phyloP scores from a whole-genome alignment of 2,888 invertebrate species.

The Cerceris ruficornis region DNA sequence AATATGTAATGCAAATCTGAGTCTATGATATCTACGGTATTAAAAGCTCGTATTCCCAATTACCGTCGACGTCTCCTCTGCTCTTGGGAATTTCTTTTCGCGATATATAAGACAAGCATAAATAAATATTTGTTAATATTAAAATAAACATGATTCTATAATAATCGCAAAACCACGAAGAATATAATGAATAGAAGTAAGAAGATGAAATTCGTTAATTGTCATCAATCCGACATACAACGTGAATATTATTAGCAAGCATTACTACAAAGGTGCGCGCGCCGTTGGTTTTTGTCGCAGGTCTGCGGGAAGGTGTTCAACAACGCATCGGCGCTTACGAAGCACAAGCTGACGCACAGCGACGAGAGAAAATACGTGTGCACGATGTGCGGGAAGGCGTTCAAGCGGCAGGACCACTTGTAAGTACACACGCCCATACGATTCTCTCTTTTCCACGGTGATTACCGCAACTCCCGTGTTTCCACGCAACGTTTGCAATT shows the following conservation, averaged over 20 bases:
- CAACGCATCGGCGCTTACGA: conserved; percentile 97
- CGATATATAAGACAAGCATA: no score
- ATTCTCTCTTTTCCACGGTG: conserved; percentile 38
- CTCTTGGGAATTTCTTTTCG: no score
- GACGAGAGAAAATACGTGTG: conserved; percentile 98
- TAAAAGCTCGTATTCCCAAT: no score
- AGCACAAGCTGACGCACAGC: conserved; percentile 98
- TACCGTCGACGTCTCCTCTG: no score
- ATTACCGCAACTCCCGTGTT: conserved; percentile 27
- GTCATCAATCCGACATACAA: not conserved
- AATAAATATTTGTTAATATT: no score
- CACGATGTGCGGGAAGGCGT: conserved; percentile 97
- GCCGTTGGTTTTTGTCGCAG: conserved; percentile 82
- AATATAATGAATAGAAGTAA: no score
- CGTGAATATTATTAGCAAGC: conserved; percentile 9
- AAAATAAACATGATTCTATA: no score
- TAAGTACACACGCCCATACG: conserved; percentile 85
- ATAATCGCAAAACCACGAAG: no score
- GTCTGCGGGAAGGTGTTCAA: conserved; percentile 98
- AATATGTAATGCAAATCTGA: no score
- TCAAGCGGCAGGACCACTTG: conserved; percentile 99
- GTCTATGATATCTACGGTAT: no score
- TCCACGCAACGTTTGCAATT: conserved; percentile 9
- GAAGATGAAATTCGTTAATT: not conserved
- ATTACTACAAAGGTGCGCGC: conserved; percentile 33